phyloP scores from a whole-genome alignment of 2,888 invertebrate species.

The Nomada lathburiana region DNA sequence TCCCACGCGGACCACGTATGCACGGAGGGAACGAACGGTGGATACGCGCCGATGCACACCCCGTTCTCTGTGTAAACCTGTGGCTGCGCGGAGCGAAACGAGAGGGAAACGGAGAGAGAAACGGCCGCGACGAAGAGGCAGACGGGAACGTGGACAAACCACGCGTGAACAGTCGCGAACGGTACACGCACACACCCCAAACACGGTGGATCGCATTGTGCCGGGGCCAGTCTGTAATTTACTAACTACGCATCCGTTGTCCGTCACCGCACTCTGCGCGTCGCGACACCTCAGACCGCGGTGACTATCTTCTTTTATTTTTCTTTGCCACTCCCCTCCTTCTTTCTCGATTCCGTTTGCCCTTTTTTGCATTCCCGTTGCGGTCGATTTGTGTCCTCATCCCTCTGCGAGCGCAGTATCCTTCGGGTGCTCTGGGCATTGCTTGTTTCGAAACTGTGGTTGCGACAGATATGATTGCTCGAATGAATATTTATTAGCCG shows the following conservation, averaged over 20 bases:
- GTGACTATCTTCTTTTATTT: too few relatives aligned
- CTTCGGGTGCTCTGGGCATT: background rate
- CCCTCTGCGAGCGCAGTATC: background rate
- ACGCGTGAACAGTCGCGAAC: constrained; percentile 17
- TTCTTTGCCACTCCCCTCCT: background rate
- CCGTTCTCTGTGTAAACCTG: constrained; percentile 62
- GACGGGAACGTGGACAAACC: constrained; percentile 20
- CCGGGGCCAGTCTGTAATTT: constrained; percentile 76
- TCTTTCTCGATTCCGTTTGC: constrained; percentile 34
- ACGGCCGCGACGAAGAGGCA: background rate
- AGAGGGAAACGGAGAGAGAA: background rate
- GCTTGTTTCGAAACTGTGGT: too few relatives aligned
- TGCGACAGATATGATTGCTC: too few relatives aligned
- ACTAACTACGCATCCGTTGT: constrained; percentile 79
- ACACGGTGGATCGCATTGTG: constrained; percentile 69
- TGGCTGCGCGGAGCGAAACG: constrained; percentile 25
- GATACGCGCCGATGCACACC: constrained; percentile 73
- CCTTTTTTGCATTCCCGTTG: background rate
- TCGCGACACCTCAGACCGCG: constrained; percentile 67
- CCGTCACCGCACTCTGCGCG: constrained; percentile 68
- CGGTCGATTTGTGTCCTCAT: background rate
- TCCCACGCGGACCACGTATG: constrained; percentile 66
- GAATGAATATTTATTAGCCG: too few relatives aligned
- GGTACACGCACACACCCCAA: constrained; percentile 37
- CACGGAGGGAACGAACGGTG: constrained; percentile 65